These are phyloP conservation scores for Rotaria socialis DNA, from an alignment of 2,888 invertebrate species.

Conservation along the genomic window DNA sequence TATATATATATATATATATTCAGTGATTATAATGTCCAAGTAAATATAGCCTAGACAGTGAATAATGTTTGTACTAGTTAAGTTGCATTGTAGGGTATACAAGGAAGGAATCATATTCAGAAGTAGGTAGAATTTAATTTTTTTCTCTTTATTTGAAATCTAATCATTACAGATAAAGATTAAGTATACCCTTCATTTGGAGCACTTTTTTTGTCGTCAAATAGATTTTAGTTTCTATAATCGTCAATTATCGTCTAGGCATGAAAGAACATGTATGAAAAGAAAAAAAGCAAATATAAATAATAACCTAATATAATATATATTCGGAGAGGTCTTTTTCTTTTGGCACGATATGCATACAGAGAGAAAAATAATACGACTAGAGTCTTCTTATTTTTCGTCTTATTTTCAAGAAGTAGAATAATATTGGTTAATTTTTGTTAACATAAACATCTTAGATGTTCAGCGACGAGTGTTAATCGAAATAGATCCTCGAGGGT, in stretches of 20 bases:
- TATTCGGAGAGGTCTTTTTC: background rate
- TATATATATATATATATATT: background rate
- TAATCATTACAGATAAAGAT: no score
- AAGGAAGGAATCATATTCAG: background rate
- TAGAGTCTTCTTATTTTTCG: background rate
- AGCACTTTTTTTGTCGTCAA: background rate
- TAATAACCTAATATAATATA: background rate
- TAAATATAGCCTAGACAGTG: background rate
- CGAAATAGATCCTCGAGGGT: background rate
- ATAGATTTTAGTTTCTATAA: background rate
- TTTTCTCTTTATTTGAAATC: no score
- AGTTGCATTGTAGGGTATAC: background rate
- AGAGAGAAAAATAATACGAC: background rate
- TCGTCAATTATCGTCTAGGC: background rate
- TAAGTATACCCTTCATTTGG: background rate
- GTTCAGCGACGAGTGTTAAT: no score
- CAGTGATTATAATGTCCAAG: background rate
- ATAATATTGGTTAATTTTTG: no score
- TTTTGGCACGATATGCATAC: no score
- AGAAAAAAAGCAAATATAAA: background rate
- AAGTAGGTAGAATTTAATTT: no score
- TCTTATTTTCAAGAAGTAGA: background rate
- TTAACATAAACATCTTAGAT: no score
- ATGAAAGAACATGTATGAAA: background rate
- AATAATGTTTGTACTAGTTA: background rate